Evolutionary conservation across 2,888 invertebrate species (phyloP).

Genomic region (Eilema caniola): DNA sequence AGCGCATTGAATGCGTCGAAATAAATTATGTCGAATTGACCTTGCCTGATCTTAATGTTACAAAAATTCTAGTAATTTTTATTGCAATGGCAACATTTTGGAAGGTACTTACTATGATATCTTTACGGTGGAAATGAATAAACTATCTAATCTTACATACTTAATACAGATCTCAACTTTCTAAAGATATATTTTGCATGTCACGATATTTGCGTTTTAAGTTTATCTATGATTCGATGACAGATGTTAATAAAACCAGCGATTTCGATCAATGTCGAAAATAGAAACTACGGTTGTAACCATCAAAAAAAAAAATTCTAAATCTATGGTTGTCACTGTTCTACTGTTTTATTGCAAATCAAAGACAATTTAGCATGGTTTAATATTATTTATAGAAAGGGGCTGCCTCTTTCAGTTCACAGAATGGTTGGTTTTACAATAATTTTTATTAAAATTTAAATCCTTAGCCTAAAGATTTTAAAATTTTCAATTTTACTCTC

Average conservation of each 20-base stretch:
- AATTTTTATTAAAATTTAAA: too few species aligned
- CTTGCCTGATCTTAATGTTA: constrained; percentile 6
- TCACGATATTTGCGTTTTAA: neutral
- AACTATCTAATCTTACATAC: neutral
- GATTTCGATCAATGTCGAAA: too few species aligned
- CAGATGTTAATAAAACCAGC: neutral
- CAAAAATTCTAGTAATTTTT: neutral
- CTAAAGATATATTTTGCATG: neutral
- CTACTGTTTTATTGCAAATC: too few species aligned
- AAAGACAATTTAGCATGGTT: too few species aligned
- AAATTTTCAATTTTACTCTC: neutral
- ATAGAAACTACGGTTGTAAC: too few species aligned
- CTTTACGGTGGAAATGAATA: neutral
- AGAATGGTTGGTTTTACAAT: neutral
- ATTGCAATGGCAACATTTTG: neutral
- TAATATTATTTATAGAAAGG: too few species aligned
- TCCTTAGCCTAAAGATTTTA: too few species aligned
- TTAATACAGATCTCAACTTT: neutral
- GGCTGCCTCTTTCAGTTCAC: too few species aligned
- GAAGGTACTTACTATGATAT: neutral
- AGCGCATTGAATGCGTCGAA: constrained; percentile 1
- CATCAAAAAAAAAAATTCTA: too few species aligned
- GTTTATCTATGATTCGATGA: neutral
- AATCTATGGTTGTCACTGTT: too few species aligned
- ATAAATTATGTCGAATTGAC: neutral